These are phyloP conservation scores for Ypsolopha scabrella DNA, from an alignment of 2,888 invertebrate genomes.

Conservation along the genomic window DNA sequence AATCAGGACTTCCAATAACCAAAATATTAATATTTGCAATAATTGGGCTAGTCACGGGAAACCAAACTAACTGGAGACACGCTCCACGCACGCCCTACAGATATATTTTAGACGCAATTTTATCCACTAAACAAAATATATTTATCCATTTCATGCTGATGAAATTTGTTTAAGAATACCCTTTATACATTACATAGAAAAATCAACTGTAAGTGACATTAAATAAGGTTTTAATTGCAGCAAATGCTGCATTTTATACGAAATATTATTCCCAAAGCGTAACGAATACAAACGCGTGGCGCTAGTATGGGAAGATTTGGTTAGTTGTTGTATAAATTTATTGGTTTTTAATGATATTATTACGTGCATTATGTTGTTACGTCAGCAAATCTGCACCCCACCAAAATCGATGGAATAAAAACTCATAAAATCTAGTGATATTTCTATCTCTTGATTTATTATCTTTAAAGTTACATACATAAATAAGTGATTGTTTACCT, in stretches of 20 bases:
- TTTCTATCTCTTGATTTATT: too few species aligned
- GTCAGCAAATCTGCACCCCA: too few species aligned
- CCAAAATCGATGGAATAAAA: too few species aligned
- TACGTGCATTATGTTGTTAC: not conserved
- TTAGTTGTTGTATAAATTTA: not conserved
- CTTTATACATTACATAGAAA: conserved; percentile 1
- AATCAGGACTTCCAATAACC: not conserved
- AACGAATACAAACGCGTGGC: not conserved
- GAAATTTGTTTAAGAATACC: conserved; percentile 19
- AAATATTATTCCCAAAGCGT: not conserved
- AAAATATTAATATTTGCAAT: conserved; percentile 21
- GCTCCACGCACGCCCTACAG: conserved; percentile 14
- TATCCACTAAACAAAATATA: conserved; percentile 23
- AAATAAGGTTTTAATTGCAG: not conserved
- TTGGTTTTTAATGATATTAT: not conserved
- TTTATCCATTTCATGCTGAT: conserved; percentile 53
- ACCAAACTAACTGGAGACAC: conserved; percentile 43
- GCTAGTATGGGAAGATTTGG: not conserved
- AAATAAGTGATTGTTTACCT: too few species aligned
- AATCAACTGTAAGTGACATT: not conserved
- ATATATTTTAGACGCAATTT: conserved; percentile 30
- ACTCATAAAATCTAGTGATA: too few species aligned
- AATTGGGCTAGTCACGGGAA: conserved; percentile 45
- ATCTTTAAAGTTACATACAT: too few species aligned
- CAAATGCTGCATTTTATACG: not conserved